Evolutionary conservation across 2,113 vertebrate genomes (phyloP).

Genomic region (Crypturellus undulatus): DNA sequence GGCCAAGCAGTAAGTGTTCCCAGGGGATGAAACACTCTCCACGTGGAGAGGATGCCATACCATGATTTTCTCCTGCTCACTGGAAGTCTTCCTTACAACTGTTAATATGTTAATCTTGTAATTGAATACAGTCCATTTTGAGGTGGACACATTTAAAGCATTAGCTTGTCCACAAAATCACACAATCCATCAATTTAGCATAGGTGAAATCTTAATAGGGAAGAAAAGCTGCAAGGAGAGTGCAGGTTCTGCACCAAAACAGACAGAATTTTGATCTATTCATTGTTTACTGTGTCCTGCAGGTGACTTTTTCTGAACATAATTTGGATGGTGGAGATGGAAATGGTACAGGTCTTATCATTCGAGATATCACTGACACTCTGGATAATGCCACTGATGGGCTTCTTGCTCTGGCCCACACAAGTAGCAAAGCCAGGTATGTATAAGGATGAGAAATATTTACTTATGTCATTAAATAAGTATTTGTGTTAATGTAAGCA

Average conservation of each 20-base stretch:
- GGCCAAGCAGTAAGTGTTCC: constrained; percentile 65
- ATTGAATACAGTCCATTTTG: not conserved
- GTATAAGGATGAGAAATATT: not conserved
- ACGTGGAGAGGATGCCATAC: not conserved
- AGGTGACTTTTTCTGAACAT: constrained; percentile 67
- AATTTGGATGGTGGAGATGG: constrained; percentile 18
- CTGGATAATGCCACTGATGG: constrained; percentile 20
- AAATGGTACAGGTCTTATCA: constrained; percentile 47
- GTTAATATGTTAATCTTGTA: not conserved
- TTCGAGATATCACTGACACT: constrained; percentile 49
- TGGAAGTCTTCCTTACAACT: not conserved
- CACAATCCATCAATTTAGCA: not conserved
- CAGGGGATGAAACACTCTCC: not conserved
- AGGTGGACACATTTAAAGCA: not conserved
- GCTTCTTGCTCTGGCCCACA: constrained; percentile 51
- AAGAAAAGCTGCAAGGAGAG: not conserved
- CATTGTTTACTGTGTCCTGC: not conserved
- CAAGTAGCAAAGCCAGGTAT: constrained; percentile 37
- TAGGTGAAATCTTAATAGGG: not conserved
- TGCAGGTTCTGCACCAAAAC: not conserved
- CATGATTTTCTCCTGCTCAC: not conserved
- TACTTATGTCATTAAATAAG: not conserved
- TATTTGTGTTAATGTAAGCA: not conserved
- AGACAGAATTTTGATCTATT: not conserved
- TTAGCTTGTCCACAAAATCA: not conserved